phyloP scores from a whole-genome alignment of 2,888 invertebrate genomes.

The Boloria euphrosyne region DNA sequence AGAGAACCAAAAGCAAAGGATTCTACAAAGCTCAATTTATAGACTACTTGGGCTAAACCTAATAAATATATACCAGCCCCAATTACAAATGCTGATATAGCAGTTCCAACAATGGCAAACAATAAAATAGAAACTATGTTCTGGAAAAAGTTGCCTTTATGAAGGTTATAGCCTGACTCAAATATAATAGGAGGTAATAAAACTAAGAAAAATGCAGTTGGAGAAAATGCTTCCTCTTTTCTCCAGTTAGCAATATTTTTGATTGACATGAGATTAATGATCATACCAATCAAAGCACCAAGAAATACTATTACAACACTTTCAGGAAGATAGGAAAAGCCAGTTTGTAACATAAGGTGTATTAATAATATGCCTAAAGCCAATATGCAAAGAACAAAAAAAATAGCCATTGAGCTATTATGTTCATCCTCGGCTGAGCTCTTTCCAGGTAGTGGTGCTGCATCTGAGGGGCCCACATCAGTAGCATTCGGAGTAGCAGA shows the following conservation, averaged over 20 bases:
- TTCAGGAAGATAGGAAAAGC: slow-evolving; percentile 98
- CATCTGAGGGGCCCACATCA: slow-evolving; percentile 85
- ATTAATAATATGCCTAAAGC: slow-evolving; percentile 97
- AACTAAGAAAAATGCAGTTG: slow-evolving; percentile 98
- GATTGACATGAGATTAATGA: slow-evolving; percentile 93
- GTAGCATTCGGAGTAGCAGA: slow-evolving; percentile 61
- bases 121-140: slow-evolving; percentile 99
- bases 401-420: slow-evolving; percentile 97
- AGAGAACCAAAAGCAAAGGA: slow-evolving; percentile 99
- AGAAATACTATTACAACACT: slow-evolving; percentile 98
- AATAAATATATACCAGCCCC: slow-evolving; percentile 97
- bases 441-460: slow-evolving; percentile 91
- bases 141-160: slow-evolving; percentile 98
- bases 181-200: slow-evolving; percentile 99
- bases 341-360: slow-evolving; percentile 96
- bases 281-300: slow-evolving; percentile 95
- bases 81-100: slow-evolving; percentile 97
- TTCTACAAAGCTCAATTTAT: slow-evolving; percentile 95
- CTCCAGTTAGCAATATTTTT: slow-evolving; percentile 96
- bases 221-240: slow-evolving; percentile 98
- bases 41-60: slow-evolving; percentile 95
- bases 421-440: slow-evolving; percentile 97
- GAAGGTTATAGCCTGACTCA: slow-evolving; percentile 99
- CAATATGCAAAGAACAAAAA: slow-evolving; percentile 97
- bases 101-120: slow-evolving; percentile 98